Conservation (phyloP, 1,140 invertebrate species). For the Bathynomus jamesi region DNA sequence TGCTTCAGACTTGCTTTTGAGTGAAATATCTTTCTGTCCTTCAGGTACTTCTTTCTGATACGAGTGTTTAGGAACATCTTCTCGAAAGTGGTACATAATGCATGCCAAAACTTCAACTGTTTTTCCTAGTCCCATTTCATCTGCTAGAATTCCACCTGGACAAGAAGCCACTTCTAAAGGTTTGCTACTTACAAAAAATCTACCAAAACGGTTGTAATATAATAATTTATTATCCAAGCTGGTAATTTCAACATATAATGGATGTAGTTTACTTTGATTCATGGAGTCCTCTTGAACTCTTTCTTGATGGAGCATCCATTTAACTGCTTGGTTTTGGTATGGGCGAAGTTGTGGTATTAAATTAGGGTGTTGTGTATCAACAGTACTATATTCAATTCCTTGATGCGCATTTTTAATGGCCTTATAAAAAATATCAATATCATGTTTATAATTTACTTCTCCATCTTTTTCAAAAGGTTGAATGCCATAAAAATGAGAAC, state of each 20-base stretch:
- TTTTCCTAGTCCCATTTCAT: slow-evolving; percentile 80
- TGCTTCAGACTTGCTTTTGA: no score
- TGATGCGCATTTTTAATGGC: slow-evolving; percentile 45
- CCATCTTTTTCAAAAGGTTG: slow-evolving; percentile 4
- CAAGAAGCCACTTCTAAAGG: slow-evolving; percentile 41
- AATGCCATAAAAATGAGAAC: slow-evolving; percentile 21
- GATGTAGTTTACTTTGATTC: slow-evolving; percentile 38
- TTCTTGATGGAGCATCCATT: slow-evolving; percentile 61
- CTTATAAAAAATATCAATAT: slow-evolving; percentile 45
- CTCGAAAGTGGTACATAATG: slow-evolving; percentile 55
- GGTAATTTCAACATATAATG: slow-evolving; percentile 42
- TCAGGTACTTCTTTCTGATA: no score
- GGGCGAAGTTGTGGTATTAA: slow-evolving; percentile 51
- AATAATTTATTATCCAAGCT: slow-evolving; percentile 42
- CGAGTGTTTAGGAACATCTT: no score
- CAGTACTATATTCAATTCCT: slow-evolving; percentile 22
- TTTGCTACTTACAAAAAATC: slow-evolving; percentile 42
- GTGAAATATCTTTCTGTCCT: no score
- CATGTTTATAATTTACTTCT: slow-evolving; percentile 41
- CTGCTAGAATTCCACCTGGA: slow-evolving; percentile 68
- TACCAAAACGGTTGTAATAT: slow-evolving; percentile 51
- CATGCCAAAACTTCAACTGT: slow-evolving; percentile 67
- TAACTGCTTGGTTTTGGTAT: slow-evolving; percentile 59
- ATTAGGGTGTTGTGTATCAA: slow-evolving; percentile 46
- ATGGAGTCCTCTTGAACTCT: slow-evolving; percentile 30